A percentile compares a stretch with the other conserved stretches of the same genome.
Evolutionary conservation across 2,888 invertebrate species (phyloP).

Genomic region (Troides helena): DNA sequence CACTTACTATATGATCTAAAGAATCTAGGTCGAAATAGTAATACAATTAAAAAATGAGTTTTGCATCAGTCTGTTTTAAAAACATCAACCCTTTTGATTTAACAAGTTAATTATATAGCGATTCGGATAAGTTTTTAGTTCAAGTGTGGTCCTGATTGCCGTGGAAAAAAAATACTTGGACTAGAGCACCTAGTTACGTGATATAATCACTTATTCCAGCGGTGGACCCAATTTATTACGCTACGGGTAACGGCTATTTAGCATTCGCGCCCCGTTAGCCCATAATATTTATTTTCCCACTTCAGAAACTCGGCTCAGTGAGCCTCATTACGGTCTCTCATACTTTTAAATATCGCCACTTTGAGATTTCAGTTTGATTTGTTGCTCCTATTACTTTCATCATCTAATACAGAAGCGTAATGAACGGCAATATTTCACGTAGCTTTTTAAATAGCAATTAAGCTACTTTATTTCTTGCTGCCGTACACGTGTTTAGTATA

Average conservation of each 20-base stretch:
- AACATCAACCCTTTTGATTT: no score
- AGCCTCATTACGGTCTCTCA: constrained; percentile 49
- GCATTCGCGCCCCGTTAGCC: constrained; percentile 22
- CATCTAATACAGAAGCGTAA: not conserved
- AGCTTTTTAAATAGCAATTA: not conserved
- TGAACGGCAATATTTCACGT: not conserved
- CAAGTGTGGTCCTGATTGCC: not conserved
- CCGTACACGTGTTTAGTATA: not conserved
- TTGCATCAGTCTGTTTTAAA: no score
- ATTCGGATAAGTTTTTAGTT: not conserved
- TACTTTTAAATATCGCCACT: constrained; percentile 30
- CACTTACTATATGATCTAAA: not conserved
- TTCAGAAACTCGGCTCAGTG: constrained; percentile 44
- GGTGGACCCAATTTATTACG: constrained; percentile 29
- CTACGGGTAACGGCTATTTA: constrained; percentile 27
- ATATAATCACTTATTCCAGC: constrained; percentile 31
- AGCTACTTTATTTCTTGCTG: not conserved
- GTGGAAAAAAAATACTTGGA: not conserved
- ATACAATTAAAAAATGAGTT: not conserved
- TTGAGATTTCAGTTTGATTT: constrained; percentile 35
- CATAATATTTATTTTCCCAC: constrained; percentile 33
- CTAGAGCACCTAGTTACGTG: constrained; percentile 23
- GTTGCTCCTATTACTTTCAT: not conserved
- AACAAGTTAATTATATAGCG: not conserved
- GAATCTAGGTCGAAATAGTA: not conserved